These are phyloP conservation scores for Trinorchestia longiramus DNA, from an alignment of 1,140 invertebrate species.

Conservation along the genomic window DNA sequence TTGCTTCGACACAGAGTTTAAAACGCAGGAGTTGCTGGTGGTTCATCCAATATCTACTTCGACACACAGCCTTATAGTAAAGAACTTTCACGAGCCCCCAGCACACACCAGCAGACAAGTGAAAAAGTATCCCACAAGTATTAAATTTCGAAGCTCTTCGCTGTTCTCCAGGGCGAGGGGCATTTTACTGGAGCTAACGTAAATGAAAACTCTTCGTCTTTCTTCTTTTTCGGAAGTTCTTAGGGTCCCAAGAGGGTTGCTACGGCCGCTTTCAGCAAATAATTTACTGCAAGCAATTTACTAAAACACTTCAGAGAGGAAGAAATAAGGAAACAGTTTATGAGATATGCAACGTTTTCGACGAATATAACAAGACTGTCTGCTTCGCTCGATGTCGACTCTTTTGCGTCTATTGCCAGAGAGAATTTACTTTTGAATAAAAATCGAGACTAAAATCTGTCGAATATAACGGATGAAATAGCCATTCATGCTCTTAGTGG, in stretches of 20 bases:
- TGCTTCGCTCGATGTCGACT: background rate
- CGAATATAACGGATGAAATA: background rate
- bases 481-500: background rate
- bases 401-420: background rate
- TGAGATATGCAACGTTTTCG: background rate
- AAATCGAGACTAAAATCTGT: background rate
- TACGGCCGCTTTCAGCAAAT: background rate
- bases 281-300: background rate
- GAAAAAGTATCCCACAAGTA: conserved; percentile 1
- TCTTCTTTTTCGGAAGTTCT: background rate
- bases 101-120: background rate
- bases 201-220: background rate
- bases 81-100: background rate
- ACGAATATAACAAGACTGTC: background rate
- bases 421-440: background rate
- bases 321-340: background rate
- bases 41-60: background rate
- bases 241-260: background rate
- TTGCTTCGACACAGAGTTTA: no score
- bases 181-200: background rate
- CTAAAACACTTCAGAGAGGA: background rate
- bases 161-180: background rate
- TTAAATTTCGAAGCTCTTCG: background rate
- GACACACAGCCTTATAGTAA: background rate
- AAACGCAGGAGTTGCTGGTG: background rate